Base-by-base conservation (phyloP, 2,888 invertebrate genomes). In the Unio delphinus region DNA sequence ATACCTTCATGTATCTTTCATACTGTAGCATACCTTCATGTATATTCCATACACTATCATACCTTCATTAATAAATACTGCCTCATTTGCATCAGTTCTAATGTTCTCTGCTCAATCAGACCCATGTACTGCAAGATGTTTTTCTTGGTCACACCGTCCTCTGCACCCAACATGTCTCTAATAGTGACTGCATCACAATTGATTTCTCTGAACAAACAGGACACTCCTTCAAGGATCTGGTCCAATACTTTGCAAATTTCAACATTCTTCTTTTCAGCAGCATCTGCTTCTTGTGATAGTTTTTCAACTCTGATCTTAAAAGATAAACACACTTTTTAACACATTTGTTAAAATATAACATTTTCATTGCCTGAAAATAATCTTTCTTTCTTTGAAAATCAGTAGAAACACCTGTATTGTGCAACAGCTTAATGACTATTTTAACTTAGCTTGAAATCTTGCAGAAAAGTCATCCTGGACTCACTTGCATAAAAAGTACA, bases 41-140 rank as follows among this genome's bases (percentile, higher is more conserved):
- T 23, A 23, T 23, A 23, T 23, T 23, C 23, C 23, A 23, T 23
- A 23, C 23, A 23, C 23, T 34, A 34, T 34, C 34, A 34, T 72
- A 86, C 87, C 81, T 78, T 83, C 76, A 82, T 81, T 17, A 83
- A 75, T 1, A 82, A 69, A 61, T 81, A 87, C 69, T 86, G 81
- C 57, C 81, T 79, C 59, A 84, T 69, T 28, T 80, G 80, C 30
- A 94, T 91, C 72, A 94, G 92, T 77, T 94, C 94, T 26, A 92
- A 91, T 15, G 94, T 93, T 65, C 93, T 93, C 86, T 94, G 93
- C 85, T 96, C 95, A 74, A 96, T 92, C 56, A 95, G 93, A 74
- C 94, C 94, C 86, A 96, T 92, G 88, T 95, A 95, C 8, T 95
- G 92, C 74, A 94, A 92, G 0, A 94, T 94, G 90, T 96, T 96